Conservation (phyloP, 2,113 vertebrate genomes). For the Semnornis frantzii region DNA sequence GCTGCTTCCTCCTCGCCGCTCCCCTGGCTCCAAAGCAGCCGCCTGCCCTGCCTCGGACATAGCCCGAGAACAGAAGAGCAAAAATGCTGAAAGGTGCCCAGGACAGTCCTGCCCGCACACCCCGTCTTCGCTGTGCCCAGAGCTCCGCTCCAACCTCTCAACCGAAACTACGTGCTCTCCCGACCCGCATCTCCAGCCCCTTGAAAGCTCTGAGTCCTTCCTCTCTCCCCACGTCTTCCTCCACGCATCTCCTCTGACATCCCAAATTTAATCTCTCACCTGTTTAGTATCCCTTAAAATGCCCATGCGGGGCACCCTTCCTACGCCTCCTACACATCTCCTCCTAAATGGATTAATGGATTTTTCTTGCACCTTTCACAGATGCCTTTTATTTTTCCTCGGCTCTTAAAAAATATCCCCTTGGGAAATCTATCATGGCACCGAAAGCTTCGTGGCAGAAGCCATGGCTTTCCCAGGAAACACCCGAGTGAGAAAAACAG, state of each 20-base stretch:
- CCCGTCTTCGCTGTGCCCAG: background rate
- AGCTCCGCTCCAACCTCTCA: background rate
- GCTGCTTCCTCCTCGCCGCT: background rate
- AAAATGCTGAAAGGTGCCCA: background rate
- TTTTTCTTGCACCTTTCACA: background rate
- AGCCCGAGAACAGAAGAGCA: background rate
- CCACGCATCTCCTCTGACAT: background rate
- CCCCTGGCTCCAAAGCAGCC: background rate
- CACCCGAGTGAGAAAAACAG: background rate
- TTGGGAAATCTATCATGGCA: background rate
- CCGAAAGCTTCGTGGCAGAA: background rate
- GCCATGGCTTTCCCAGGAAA: background rate
- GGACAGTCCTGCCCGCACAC: background rate
- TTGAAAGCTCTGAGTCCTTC: background rate
- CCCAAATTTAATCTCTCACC: background rate
- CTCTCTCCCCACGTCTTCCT: background rate
- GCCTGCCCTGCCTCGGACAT: background rate
- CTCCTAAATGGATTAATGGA: background rate
- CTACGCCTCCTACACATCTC: background rate
- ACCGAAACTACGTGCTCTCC: background rate
- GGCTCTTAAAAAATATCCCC: background rate
- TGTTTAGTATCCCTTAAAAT: background rate
- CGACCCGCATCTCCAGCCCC: background rate
- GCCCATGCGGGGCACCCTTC: background rate
- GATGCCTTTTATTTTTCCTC: background rate